Evolutionary conservation across 2,113 vertebrate species (phyloP).

Genomic region (Campylomormyrus tamandua): DNA sequence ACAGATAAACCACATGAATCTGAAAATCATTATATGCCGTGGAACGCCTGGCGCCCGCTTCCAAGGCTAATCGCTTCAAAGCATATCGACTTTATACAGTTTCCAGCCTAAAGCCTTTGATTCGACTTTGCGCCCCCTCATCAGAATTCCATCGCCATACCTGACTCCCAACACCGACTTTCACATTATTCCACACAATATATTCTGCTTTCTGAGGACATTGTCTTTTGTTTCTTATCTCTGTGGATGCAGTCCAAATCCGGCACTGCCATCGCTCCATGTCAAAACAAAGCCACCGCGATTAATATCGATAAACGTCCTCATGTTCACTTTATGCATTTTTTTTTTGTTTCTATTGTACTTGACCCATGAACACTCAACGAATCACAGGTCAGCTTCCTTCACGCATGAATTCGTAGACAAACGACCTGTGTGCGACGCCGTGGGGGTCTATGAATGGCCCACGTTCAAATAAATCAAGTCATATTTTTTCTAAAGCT

Average conservation of each 20-base stretch:
- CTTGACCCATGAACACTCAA: background rate
- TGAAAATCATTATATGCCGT: background rate
- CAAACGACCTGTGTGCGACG: background rate
- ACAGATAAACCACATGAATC: background rate
- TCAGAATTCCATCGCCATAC: background rate
- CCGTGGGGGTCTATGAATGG: background rate
- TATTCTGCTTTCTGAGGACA: background rate
- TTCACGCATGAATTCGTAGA: background rate
- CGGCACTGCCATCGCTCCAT: background rate
- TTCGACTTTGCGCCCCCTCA: background rate
- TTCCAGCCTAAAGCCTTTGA: background rate
- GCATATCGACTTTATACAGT: background rate
- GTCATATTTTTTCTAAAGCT: background rate
- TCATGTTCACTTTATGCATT: background rate
- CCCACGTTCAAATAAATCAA: background rate
- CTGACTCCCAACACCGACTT: background rate
- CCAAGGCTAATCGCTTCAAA: conserved; percentile 6
- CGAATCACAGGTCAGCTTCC: background rate
- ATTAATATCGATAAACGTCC: background rate
- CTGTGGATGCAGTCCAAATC: background rate
- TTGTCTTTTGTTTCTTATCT: background rate
- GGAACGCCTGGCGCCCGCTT: background rate
- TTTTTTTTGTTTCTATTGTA: background rate
- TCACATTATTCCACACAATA: background rate
- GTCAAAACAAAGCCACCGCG: background rate